Base-by-base conservation (phyloP, 2,113 vertebrate genomes). In the Coptodon rendalli region DNA sequence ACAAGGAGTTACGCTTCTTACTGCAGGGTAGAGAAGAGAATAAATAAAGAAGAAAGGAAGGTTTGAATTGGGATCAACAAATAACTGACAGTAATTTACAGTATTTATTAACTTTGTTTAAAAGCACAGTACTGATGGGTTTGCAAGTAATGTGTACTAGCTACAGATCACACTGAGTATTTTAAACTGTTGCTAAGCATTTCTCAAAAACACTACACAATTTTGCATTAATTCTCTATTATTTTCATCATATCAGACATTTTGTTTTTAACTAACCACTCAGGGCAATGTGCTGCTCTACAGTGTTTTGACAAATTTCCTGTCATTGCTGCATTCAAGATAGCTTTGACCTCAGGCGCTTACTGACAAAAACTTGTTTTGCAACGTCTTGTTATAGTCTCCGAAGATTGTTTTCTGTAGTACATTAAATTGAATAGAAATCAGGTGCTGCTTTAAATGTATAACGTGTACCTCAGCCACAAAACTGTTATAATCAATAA, bases 1-100 rank as follows among this genome's bases (percentile, higher is more conserved):
- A 98, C 66, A 99, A 95, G 14, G 98, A 98, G 89, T 95, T 98
- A 19, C 97, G 97, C 92, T 98, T 98, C 94, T 98, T 98, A 89
- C 96, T 96, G 94, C 78, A 6, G 27, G 17, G 66, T 1, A 16
- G 40, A 83, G 24, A 13, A 81, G 43, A 71, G n/a, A 71, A 50
- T 27, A 14, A 59, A 38, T 63, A 43, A n/a, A 45, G 16, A 88
- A 14, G 9, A 54, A 11, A 36, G 14, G 59, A 56, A 63, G 12
- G 27, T 52, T 12, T 52, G 29, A 71, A 54, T 11, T 24, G 31
- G 6, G 50, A 36, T 24, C 22, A 34, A 29, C 27, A 81, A 31
- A 78, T 50, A 78, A 52, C 48, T 1, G 10, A 52, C 45, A 52
- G 24, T n/a, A 19, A 78, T 50, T 78, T 78, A 73, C 14, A 17